phyloP scores from a whole-genome alignment of 2,113 vertebrate species.

The Hylia prasina region DNA sequence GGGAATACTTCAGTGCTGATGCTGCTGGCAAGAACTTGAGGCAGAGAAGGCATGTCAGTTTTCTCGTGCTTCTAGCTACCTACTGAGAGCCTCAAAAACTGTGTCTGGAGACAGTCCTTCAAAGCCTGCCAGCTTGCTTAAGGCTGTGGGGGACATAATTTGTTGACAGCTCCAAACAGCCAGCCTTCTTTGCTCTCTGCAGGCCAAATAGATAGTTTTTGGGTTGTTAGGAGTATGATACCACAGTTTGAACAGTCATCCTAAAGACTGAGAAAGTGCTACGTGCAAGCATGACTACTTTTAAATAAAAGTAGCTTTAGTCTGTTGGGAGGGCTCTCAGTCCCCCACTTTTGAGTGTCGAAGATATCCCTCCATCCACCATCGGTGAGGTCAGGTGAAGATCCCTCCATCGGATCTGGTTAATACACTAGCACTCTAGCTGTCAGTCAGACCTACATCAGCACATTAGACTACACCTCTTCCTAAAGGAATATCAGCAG shows the following conservation, averaged over 20 bases:
- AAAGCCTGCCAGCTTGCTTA: background rate
- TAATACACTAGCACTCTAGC: background rate
- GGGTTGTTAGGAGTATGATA: background rate
- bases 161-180: background rate
- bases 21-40: background rate
- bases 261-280: background rate
- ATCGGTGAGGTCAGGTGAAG: background rate
- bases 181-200: background rate
- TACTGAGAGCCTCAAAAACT: background rate
- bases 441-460: background rate
- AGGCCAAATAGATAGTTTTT: background rate
- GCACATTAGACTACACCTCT: background rate
- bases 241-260: background rate
- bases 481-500: background rate
- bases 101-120: background rate
- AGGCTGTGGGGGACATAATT: background rate
- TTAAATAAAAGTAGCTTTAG: background rate
- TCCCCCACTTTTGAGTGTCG: background rate
- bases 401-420: background rate
- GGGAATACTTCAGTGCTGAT: background rate
- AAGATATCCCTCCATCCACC: background rate
- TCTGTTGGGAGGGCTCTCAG: background rate
- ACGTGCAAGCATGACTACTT: background rate
- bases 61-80: background rate
- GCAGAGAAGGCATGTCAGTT: background rate